Conservation (phyloP, 2,797 vertebrate species). For the Scyliorhinus canicula region DNA sequence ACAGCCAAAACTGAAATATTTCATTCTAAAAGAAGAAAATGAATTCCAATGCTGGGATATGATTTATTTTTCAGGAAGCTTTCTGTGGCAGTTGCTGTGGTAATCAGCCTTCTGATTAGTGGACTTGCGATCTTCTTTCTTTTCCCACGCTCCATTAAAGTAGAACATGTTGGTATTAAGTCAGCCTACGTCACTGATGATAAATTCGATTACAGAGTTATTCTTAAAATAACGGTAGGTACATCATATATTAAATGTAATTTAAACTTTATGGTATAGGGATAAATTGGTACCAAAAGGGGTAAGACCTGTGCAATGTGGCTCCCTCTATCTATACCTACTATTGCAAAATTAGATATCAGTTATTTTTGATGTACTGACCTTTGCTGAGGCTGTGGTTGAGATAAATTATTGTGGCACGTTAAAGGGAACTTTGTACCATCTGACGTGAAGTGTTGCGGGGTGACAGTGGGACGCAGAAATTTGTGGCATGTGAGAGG, state of each 20-base stretch:
- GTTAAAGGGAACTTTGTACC: neutral
- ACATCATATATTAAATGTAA: neutral
- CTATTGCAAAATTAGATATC: slow-evolving; percentile 16
- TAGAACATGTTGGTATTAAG: slow-evolving; percentile 64
- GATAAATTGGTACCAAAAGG: neutral
- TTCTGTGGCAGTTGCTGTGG: slow-evolving; percentile 67
- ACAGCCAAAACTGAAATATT: neutral
- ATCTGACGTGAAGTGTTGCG: neutral
- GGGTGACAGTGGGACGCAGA: neutral
- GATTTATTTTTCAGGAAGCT: slow-evolving; percentile 63
- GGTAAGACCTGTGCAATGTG: too few species aligned
- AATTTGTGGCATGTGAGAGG: too few species aligned
- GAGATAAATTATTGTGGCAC: neutral
- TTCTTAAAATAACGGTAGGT: slow-evolving; percentile 67
- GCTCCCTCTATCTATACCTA: neutral
- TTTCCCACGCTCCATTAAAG: slow-evolving; percentile 68
- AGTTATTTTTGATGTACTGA: neutral
- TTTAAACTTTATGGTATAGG: neutral
- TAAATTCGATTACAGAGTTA: slow-evolving; percentile 41
- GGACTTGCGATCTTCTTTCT: slow-evolving; percentile 73
- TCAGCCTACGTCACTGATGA: slow-evolving; percentile 62
- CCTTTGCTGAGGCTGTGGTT: neutral
- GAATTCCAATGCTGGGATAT: neutral
- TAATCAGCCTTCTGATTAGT: slow-evolving; percentile 60
- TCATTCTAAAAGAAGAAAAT: neutral